A percentile compares a stretch with the other conserved stretches of the same genome.
These are phyloP conservation scores for Cervus canadensis DNA, from an alignment of 2,113 vertebrate genomes.

Conservation along the genomic window DNA sequence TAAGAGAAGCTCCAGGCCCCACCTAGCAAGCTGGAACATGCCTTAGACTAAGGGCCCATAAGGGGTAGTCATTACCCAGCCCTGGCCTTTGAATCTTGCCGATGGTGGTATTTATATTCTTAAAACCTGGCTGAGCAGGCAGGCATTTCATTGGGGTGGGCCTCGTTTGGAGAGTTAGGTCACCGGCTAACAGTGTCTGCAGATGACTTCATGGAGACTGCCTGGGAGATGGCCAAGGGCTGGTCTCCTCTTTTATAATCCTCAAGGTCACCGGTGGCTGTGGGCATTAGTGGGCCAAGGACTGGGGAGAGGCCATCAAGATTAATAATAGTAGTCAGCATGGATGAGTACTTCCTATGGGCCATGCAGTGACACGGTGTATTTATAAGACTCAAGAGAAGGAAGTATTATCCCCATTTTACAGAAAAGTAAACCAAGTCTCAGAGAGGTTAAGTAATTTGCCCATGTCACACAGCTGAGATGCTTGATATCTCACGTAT, in stretches of 20 bases:
- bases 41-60: not conserved
- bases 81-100: conserved; percentile 39
- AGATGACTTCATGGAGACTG: not conserved
- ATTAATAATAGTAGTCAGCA: fast-evolving
- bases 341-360: not conserved
- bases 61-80: conserved; percentile 26
- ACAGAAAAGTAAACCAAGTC: not conserved
- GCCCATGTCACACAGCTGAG: not conserved
- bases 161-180: not conserved
- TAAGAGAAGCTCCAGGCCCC: not conserved
- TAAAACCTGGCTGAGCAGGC: conserved; percentile 14
- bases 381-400: not conserved
- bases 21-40: conserved; percentile 45
- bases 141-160: not conserved
- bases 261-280: not conserved
- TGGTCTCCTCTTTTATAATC: no score
- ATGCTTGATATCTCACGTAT: not conserved
- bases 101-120: conserved; percentile 25
- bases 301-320: not conserved
- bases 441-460: not conserved
- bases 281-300: not conserved
- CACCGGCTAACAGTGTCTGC: not conserved
- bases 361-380: fast-evolving
- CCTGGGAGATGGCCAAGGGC: not conserved
- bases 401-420: not conserved